Base-by-base conservation (phyloP, 2,797 vertebrate species). In the Sparidentex hasta region DNA sequence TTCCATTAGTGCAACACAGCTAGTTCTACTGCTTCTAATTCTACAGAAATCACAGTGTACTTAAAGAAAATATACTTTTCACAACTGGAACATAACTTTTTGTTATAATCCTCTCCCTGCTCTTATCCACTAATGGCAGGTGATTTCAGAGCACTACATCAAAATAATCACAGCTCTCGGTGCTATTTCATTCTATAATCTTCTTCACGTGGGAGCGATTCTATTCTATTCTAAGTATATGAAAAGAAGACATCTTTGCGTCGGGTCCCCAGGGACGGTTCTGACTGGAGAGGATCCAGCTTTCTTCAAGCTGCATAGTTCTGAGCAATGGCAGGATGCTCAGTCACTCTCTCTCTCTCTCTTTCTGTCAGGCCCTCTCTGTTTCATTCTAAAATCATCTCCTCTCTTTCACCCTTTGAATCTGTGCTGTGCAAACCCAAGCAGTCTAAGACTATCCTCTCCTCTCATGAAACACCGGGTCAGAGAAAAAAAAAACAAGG, bases 251-350 rank as follows among this genome's bases (percentile, higher is more conserved):
- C 3, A 12, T 59, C 48, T 74, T 64, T 78, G 47, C 76, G n/a
- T 54, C 23, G 3, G 20, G 25, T 64, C 50, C 69, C 47, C 8
- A 4, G 62, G 62, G 75, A 81, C 18, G n/a, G 33, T 57, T 65
- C 50, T 66, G 70, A 81, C 20, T 47, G 74, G 64, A 81, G 18
- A 55, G 20, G 64, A 57, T 84, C 65, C 65, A 83, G 23, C 25
- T 87, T 80, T 71, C 80, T 75, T 76, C 70, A 68, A 74, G 55
- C 25, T 65, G 76, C 58, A 70, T 73, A 54, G 43, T 65, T 70
- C 50, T 70, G 55, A 75, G 68, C 71, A n/a, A 80, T 56, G 47
- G 29, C 23, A 61, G 56, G 47, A 67, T 51, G 33, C 27, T 76
- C 52, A 33, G 11, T 47, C 27, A 27, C 27, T 27, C 27, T 3